Base-by-base conservation (phyloP, 2,113 vertebrate genomes). In the Heteronetta atricapilla region DNA sequence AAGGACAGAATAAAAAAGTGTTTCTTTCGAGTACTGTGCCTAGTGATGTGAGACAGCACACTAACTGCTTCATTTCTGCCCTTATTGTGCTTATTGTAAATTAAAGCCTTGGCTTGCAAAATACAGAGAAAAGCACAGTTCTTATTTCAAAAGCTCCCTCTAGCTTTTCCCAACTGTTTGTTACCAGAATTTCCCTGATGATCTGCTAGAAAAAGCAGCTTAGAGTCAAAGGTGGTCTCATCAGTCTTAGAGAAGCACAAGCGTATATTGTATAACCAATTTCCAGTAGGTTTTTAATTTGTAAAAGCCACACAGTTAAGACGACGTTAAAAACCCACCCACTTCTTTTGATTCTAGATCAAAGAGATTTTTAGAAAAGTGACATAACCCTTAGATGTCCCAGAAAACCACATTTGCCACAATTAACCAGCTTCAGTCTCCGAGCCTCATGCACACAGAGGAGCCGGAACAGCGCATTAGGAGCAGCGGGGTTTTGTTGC, bases 331-430 rank as follows among this genome's bases (percentile, higher is more conserved):
- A 90, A 95, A 75, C 80, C 95, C 95, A 95, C 95, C 96, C 96
- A 82, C 88, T 95, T 90, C 96, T 97, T 97, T 97, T 97, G 96
- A 97, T 93, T 95, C 85, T 34, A 96, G 96, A 97, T 97, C 96
- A 97, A 97, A 97, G 96, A 90, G 91, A 93, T 93, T 96, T 90
- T 95, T 83, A 82, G 76, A 94, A 90, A 97, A 97, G 96, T 97
- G 96, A 96, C 96, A 97, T 96, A 96, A 95, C 95, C 94, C 93
- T 93, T 81, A 78, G 90, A 92, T 96, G 96, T 95, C 96, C 97
- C 95, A 97, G 96, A 97, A 97, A 97, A 96, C 95, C 97, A 96
- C 96, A 91, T 75, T 93, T 90, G 91, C 95, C 97, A 97, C 96
- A 93, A 96, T 96, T 96, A 97, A 94, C 93, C 93, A 93, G 91